Conservation (phyloP, 2,888 invertebrate species). For the Dryomyza anilis region DNA sequence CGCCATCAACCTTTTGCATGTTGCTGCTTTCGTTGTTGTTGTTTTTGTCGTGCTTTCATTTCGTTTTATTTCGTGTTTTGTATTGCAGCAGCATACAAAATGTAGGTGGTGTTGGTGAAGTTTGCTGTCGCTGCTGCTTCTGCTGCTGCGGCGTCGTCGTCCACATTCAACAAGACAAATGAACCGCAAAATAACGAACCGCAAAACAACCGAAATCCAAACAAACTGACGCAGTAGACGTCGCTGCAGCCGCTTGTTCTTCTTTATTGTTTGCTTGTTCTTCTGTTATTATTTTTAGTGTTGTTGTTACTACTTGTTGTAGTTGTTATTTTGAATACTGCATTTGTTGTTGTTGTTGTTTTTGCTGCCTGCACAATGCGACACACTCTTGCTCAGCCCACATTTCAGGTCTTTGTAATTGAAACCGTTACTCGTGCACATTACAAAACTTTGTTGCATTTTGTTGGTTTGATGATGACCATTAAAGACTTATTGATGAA, state of each 20-base stretch:
- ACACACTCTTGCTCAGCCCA: background rate
- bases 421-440: background rate
- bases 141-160: no score
- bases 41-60: no score
- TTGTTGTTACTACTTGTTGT: background rate
- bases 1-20: no score
- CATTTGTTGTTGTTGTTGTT: conserved; percentile 4
- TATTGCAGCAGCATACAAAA: background rate
- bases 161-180: conserved; percentile 20
- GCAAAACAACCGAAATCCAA: conserved; percentile 23
- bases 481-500: no score
- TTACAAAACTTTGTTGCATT: no score
- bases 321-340: background rate
- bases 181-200: conserved; percentile 20
- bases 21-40: no score
- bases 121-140: background rate
- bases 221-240: background rate
- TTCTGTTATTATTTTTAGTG: background rate
- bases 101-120: background rate
- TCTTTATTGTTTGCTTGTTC: background rate
- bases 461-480: no score
- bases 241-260: background rate
- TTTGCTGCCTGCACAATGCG: background rate
- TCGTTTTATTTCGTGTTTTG: no score
- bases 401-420: background rate